Evolutionary conservation across 2,888 invertebrate species (phyloP).

Genomic region (Nephrotoma guestfalica): DNA sequence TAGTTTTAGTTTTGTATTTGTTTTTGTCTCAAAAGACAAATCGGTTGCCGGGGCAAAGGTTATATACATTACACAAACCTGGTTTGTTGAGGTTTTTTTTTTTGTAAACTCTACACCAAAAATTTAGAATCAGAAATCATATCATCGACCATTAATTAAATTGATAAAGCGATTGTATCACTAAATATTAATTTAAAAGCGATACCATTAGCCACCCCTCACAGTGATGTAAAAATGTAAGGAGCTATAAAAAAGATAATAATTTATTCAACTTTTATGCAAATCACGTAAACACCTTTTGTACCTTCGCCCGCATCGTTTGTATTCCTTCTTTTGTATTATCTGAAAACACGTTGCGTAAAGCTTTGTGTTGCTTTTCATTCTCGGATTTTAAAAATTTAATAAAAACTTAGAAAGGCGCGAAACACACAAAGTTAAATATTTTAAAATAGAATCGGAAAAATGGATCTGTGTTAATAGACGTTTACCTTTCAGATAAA

Average conservation of each 20-base stretch:
- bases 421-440: neutral
- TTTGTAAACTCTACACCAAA: too few species aligned
- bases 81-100: too few species aligned
- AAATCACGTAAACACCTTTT: neutral
- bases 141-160: too few species aligned
- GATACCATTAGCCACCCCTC: neutral
- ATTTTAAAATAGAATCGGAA: too few species aligned
- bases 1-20: neutral
- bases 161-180: too few species aligned
- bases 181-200: too few species aligned
- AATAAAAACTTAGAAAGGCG: neutral
- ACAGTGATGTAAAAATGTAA: neutral
- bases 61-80: too few species aligned
- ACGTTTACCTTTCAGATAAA: too few species aligned
- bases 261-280: neutral
- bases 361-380: neutral
- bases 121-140: too few species aligned
- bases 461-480: too few species aligned
- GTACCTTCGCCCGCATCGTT: neutral
- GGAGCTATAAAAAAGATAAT: neutral
- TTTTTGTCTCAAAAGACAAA: neutral
- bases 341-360: neutral
- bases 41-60: too few species aligned
- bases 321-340: neutral
- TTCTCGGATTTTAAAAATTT: neutral